These are phyloP conservation scores for Magallana ariakensis DNA, from an alignment of 1,140 invertebrate genomes.

Conservation along the genomic window DNA sequence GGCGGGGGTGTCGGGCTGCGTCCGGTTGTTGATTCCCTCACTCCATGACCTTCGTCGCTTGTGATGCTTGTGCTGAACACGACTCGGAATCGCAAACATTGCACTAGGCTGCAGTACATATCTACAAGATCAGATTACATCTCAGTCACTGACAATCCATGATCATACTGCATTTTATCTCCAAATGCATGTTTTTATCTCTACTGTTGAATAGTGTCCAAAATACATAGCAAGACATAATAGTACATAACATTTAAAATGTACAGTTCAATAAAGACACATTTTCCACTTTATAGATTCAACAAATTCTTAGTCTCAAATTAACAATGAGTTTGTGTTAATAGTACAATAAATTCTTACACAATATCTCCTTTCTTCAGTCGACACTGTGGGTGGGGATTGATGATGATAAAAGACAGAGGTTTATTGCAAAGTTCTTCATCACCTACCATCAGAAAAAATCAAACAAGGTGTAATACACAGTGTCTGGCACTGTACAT, in stretches of 20 bases:
- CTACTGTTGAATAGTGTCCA: too few species aligned
- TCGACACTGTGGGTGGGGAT: slow-evolving; percentile 69
- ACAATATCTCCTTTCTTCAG: slow-evolving; percentile 73
- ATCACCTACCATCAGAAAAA: slow-evolving; percentile 54
- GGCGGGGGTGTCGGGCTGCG: not conserved
- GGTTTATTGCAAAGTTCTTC: slow-evolving; percentile 58
- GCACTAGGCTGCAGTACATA: slow-evolving; percentile 75
- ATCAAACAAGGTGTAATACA: too few species aligned
- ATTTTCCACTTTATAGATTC: too few species aligned
- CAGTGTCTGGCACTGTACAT: too few species aligned
- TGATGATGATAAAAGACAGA: slow-evolving; percentile 72
- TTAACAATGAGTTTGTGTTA: too few species aligned
- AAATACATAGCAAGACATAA: too few species aligned
- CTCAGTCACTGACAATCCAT: too few species aligned
- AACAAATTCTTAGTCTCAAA: too few species aligned
- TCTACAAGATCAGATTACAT: slow-evolving; percentile 50
- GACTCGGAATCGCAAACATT: slow-evolving; percentile 73
- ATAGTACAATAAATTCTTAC: slow-evolving; percentile 60
- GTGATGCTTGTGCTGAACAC: slow-evolving; percentile 43
- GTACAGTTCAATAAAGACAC: too few species aligned
- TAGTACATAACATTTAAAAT: too few species aligned
- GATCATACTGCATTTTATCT: too few species aligned
- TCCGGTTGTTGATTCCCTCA: slow-evolving; percentile 11
- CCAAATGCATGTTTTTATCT: too few species aligned
- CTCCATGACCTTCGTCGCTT: slow-evolving; percentile 43